Evolutionary conservation across 2,797 vertebrate species (phyloP), one percentile per base, ranked within the genome.

Genomic region (Coendou prehensilis): DNA sequence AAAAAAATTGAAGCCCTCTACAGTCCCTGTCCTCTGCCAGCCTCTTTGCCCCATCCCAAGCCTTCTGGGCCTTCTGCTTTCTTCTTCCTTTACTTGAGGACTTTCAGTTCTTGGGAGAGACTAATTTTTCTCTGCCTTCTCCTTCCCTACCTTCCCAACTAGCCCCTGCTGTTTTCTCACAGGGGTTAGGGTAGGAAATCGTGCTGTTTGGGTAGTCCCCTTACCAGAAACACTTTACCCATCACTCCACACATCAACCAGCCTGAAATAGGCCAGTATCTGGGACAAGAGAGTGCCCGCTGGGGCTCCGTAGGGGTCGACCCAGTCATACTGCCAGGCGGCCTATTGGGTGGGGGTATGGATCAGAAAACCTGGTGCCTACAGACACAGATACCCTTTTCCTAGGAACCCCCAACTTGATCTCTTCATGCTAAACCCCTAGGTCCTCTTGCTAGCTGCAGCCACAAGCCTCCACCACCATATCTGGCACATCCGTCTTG

Each of bases 381-480:
- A 84, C 91, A 69, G 63, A 87, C 67, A 50, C 88, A 63, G 71
- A 94, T 52, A 41, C 56, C 81, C n/a, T 90, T 93, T 93, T 84
- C 69, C 75, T 86, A 79, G 95, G 96, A 90, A 57, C 52, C 83
- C 91, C 59, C 73, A 59, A 83, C 82, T 52, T 76, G 50, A 92
- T 91, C 22, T 96, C 78, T 95, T 96, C 76, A 59, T n/a, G 85
- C 71, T 69, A 52, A 41, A 61, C 18, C 52, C 88, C 52, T 54
- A n/a, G 91, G 67, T 61, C 97, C 28, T 93, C 67, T 88, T 81
- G 96, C 98, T 99, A 99, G 98, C 99, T 99, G 94, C 99, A 99
- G 83, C 99, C 99, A 54, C 99, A 99, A 97, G 99, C 99, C 95
- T 99, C 99, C 57, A 99, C 99, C 13, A 99, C 99, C 99, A 99